Evolutionary conservation across 2,888 invertebrate genomes (phyloP).

Genomic region (Tanytarsus gracilentus): DNA sequence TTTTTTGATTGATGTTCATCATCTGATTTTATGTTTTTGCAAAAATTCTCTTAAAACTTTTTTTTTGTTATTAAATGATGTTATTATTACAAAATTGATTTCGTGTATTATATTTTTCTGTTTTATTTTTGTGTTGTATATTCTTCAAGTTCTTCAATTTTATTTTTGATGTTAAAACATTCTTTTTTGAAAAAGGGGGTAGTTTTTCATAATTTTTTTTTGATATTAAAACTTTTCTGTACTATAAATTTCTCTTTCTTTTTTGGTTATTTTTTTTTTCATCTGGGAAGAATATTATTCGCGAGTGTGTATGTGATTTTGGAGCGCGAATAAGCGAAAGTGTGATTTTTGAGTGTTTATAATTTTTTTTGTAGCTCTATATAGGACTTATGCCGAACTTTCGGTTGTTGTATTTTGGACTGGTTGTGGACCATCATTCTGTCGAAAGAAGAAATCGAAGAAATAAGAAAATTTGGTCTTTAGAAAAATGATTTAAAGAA

Average conservation of each 20-base stretch:
- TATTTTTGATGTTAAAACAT: not conserved
- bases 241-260: too few species aligned
- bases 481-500: not conserved
- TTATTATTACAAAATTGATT: not conserved
- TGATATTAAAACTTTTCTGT: not conserved
- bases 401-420: constrained; percentile 44
- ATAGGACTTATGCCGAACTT: constrained; percentile 41
- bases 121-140: not conserved
- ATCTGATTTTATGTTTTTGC: not conserved
- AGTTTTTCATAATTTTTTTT: not conserved
- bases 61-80: not conserved
- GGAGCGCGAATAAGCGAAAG: too few species aligned
- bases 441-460: constrained; percentile 2
- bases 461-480: not conserved
- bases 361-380: too few species aligned
- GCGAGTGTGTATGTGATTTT: too few species aligned
- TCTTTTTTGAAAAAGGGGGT: too few species aligned
- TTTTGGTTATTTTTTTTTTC: too few species aligned
- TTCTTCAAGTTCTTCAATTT: not conserved
- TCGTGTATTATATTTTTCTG: not conserved
- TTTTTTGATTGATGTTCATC: not conserved
- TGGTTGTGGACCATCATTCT: constrained; percentile 40
- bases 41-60: not conserved
- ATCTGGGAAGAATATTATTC: too few species aligned
- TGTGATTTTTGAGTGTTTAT: too few species aligned